Base-by-base conservation (phyloP, 2,797 vertebrate genomes). In the Neopelma chrysocephalum region DNA sequence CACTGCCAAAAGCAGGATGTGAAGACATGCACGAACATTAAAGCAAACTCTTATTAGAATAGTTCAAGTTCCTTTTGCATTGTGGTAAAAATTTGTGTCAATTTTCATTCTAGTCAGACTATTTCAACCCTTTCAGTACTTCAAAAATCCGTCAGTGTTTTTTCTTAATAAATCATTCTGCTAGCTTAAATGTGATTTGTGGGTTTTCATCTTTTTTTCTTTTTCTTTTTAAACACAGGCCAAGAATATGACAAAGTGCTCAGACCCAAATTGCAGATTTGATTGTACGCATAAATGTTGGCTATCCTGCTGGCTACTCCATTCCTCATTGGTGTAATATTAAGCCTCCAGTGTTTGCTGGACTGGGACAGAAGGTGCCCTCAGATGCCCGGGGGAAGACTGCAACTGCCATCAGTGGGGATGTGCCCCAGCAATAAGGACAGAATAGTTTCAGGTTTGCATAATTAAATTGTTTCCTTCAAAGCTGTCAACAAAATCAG, bases 1-100 rank as follows among this genome's bases (percentile, higher is more conserved):
- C 91, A 90, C 75, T 94, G 92, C 92, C 96, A 96, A 89, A 94
- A 96, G 77, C 83, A 85, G 80, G 77, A 96, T 96, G 90, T 94
- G 96, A 96, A 95, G 93, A 97, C 95, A 96, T 89, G 94, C 95
- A 94, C 8, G 57, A 91, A 96, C 95, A 96, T 96, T 96, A 96
- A 94, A 97, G 96, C 58, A 92, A 95, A 89, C 82, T 85, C 83
- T 77, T 87, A 89, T 87, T 96, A 92, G 93, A 93, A 94, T 91
- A 91, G 87, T 87, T 96, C 60, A 84, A 96, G 94, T 95, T 96
- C 90, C 48, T 96, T 92, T 80, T 71, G 87, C 45, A 36, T 85
- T 95, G 92, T 93, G 94, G 90, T 93, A 94, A 86, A 95, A 96
- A 80, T 19, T 64, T 6, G 8, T 95, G 95, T 97, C 96, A 93